Evolutionary conservation across 2,113 vertebrate genomes (phyloP), one percentile per base, ranked within the genome.

Genomic region (Lagenorhynchus albirostris): DNA sequence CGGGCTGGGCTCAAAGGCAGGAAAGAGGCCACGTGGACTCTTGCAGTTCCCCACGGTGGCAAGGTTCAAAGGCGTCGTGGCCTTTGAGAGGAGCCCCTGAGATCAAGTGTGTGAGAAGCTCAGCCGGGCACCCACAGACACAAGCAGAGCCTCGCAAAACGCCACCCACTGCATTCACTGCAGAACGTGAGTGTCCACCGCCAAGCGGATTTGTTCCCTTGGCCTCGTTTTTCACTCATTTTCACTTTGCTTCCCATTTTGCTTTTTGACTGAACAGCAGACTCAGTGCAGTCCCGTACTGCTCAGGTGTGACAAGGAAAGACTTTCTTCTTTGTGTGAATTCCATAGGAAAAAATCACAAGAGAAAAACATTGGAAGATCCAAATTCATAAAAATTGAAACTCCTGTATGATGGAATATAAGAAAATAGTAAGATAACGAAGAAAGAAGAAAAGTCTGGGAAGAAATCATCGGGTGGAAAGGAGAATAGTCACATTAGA

Each of bases 121-220:
- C 36, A 11, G 4, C 0, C 1, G 1, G 13, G 31, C 1, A 1
- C 65, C 44, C 67, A 38, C 31, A 67, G 15, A 9, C 50, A 6
- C 5, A 29, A 41, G 55, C 36, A 36, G 20, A 84, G 4, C 73
- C 62, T 53, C 11, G 12, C 62, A 36, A 17, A 5, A 6, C 63
- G 29, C 12, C 7, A 12, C 31, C 23, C 67, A 11, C 60, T 2
- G 0, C 23, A 1, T 29, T 44, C 33, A 26, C 55, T 31, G 11
- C 29, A 26, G n/a, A 50, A 60, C 10, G 26, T 36, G 3, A 14
- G 3, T 15, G 6, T 41, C 41, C 38, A 0, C 18, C 10, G 1
- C 21, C 26, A n/a, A 79, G 21, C 7, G 2, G 8, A 25, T 20
- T 17, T 38, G 13, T 44, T 36, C 60, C n/a, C 18, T 31, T 55